Base-by-base conservation (phyloP, 2,888 invertebrate species). In the Orthosia gothica region DNA sequence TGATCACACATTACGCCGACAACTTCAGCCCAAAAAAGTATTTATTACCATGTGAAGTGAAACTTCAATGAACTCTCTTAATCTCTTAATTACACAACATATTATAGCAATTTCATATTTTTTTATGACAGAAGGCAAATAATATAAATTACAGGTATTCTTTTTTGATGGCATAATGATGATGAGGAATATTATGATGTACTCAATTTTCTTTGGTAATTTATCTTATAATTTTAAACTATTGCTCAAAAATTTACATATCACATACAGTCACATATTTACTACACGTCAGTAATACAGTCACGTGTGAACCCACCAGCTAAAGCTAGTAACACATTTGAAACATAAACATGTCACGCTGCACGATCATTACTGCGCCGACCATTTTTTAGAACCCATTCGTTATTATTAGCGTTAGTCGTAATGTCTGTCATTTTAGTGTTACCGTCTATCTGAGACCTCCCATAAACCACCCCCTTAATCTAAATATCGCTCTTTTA, bases 401-500 rank as follows among this genome's bases (percentile, higher is more conserved):
- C 89, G 92, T 95, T 92, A 93, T 91, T 91, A 94, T 94, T 93
- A 94, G 92, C 89, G 88, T 88, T 89, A 90, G 91, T 90, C 92
- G 92, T 92, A 93, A 94, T 92, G 92, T 93, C 92, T 92, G 93
- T 93, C 93, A 93, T 91, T 92, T 92, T 92, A 92, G 91, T 91
- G 90, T 91, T 90, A 88, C 89, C 89, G 88, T 84, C 90, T 89
- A 89, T 89, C 90, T 92, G 89, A 91, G 92, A 92, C 93, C 93
- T 93, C 93, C 93, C 93, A 93, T 94, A 94, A 94, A 94, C 93
- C 93, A 93, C 93, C 92, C 93, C 93, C 93, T 87, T 93, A 93
- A 93, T 94, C 94, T 95, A 95, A 96, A 95, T 95, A 96, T 94
- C 94, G 93, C 92, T 92, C 94, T 94, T 95, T 95, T 95, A 96